These are phyloP conservation scores for Andrena marginata DNA, from an alignment of 2,888 invertebrate genomes.

Conservation along the genomic window DNA sequence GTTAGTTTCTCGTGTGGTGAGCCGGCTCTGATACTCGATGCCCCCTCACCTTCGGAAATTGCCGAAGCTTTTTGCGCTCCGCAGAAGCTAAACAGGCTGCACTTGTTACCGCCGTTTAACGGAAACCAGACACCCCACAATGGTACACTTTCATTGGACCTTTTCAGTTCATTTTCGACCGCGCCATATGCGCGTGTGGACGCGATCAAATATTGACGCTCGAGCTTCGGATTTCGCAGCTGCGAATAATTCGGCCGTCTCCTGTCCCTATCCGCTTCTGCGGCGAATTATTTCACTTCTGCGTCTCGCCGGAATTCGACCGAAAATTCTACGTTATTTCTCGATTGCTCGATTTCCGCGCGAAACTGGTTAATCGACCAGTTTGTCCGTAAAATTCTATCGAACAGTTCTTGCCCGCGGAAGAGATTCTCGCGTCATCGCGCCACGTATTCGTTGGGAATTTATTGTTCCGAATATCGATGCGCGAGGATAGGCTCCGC, in stretches of 20 bases:
- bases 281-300: constrained; percentile 30
- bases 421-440: neutral
- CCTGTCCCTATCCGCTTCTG: constrained; percentile 40
- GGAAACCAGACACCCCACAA: constrained; percentile 2
- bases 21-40: neutral
- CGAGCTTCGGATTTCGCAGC: constrained; percentile 58
- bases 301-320: neutral
- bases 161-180: constrained; percentile 47
- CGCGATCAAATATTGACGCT: constrained; percentile 60
- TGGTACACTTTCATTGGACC: constrained; percentile 5
- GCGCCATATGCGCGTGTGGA: constrained; percentile 31
- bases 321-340: neutral
- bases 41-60: neutral
- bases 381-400: neutral
- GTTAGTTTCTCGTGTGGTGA: neutral
- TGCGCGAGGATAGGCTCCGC: neutral
- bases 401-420: neutral
- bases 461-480: no score
- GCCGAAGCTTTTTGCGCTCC: neutral
- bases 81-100: neutral
- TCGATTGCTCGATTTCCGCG: neutral
- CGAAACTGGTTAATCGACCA: constrained; percentile 1
- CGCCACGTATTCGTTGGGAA: no score
- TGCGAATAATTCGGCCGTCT: constrained; percentile 55
- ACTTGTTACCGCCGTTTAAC: constrained; percentile 9